These are phyloP conservation scores for Synergus laeviventris DNA, from an alignment of 2,888 invertebrate species.

Conservation along the genomic window DNA sequence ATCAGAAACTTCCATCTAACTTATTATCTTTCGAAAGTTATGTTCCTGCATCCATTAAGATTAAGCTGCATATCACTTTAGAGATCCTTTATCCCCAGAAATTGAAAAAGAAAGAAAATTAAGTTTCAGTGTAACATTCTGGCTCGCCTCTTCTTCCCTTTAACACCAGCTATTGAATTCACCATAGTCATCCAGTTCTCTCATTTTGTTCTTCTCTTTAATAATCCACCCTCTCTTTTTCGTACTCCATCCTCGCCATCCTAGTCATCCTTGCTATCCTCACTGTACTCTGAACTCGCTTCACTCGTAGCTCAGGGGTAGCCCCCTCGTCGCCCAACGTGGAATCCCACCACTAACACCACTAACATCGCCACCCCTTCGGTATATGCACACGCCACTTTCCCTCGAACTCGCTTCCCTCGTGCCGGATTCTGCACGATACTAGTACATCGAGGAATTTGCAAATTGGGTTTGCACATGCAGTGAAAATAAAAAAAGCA, in stretches of 20 bases:
- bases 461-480: constrained; percentile 60
- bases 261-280: neutral
- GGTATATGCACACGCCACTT: constrained; percentile 36
- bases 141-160: neutral
- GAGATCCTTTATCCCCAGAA: constrained; percentile 1
- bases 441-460: constrained; percentile 52
- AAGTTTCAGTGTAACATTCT: neutral
- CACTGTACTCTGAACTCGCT: constrained; percentile 21
- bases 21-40: neutral
- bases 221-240: constrained; percentile 33
- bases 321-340: constrained; percentile 17
- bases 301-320: constrained; percentile 22
- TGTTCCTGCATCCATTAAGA: neutral
- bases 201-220: constrained; percentile 21
- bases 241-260: constrained; percentile 7
- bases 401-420: constrained; percentile 32
- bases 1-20: neutral
- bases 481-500: constrained; percentile 44
- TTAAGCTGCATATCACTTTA: constrained; percentile 18
- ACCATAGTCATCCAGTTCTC: neutral
- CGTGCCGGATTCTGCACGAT: constrained; percentile 27
- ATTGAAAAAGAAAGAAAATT: neutral
- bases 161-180: constrained; percentile 3
- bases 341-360: constrained; percentile 35
- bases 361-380: constrained; percentile 23